Conservation (phyloP, 2,113 vertebrate genomes). For the Bolborhynchus lineola region DNA sequence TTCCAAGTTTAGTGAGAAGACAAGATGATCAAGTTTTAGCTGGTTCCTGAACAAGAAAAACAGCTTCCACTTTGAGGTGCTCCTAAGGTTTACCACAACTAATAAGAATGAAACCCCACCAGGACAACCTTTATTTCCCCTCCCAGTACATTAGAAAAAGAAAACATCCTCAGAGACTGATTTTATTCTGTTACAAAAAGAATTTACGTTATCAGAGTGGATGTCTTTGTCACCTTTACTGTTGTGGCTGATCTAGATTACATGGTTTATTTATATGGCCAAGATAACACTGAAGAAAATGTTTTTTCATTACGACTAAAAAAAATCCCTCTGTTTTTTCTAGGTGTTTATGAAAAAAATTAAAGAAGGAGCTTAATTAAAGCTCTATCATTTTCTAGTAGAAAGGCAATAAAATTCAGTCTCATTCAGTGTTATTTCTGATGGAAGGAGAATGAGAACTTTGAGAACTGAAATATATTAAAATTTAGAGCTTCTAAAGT, state of each 20-base stretch:
- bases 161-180: neutral
- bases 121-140: neutral
- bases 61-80: neutral
- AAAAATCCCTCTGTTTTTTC: neutral
- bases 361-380: neutral
- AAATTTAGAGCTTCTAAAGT: neutral
- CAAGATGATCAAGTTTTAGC: neutral
- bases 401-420: neutral
- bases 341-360: neutral
- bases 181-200: neutral
- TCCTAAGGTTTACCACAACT: neutral
- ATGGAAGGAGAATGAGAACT: neutral
- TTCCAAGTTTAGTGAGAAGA: neutral
- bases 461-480: neutral
- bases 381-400: neutral
- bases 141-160: neutral
- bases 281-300: neutral
- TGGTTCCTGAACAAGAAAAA: neutral
- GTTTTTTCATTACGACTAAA: neutral
- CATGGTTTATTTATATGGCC: neutral
- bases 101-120: neutral
- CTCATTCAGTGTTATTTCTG: neutral
- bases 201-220: neutral
- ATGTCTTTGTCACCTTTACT: neutral
- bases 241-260: neutral